Base-by-base conservation (phyloP, 2,888 invertebrate genomes). In the Euclidia mi region DNA sequence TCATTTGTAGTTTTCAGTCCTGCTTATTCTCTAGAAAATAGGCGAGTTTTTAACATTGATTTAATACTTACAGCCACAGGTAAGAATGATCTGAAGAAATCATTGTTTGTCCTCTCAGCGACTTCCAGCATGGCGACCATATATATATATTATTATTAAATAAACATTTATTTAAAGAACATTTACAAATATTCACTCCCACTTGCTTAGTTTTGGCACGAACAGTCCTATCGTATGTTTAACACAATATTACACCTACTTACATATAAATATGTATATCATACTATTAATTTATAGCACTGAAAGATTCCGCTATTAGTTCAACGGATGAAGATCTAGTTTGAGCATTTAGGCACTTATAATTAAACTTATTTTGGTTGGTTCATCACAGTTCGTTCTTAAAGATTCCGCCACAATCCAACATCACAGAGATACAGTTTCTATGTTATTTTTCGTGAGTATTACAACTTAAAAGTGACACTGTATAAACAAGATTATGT, bases 41-140 rank as follows among this genome's bases (percentile, higher is more conserved):
- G n/a, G n/a, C n/a, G n/a, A n/a, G n/a, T n/a, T n/a, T n/a, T n/a
- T n/a, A n/a, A n/a, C n/a, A n/a, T n/a, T n/a, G n/a, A n/a, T n/a
- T n/a, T n/a, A n/a, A n/a, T n/a, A n/a, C n/a, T n/a, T n/a, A n/a
- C n/a, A n/a, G n/a, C n/a, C n/a, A 94, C 94, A 73, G 94, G 94
- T 70, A 94, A 78, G 74, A 94, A 94, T 2, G 93, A 88, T 60
- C 84, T 84, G 68, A 94, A 94, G 74, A 86, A 94, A 68, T 89
- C 88, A 80, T 91, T 92, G 71, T 88, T 88, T 12, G 81, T 81
- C 65, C 87, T 83, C 71, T 85, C 85, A 29, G 82, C 82, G n/a
- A 88, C 79, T 71, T 88, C 88, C 20, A 91, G 62, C 81, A 89
- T 84, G 52, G 90, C 88, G 68, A 90, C 89, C 88, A 89, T 88